Evolutionary conservation across 2,888 invertebrate genomes (phyloP).

Genomic region (Fragum sueziense): DNA sequence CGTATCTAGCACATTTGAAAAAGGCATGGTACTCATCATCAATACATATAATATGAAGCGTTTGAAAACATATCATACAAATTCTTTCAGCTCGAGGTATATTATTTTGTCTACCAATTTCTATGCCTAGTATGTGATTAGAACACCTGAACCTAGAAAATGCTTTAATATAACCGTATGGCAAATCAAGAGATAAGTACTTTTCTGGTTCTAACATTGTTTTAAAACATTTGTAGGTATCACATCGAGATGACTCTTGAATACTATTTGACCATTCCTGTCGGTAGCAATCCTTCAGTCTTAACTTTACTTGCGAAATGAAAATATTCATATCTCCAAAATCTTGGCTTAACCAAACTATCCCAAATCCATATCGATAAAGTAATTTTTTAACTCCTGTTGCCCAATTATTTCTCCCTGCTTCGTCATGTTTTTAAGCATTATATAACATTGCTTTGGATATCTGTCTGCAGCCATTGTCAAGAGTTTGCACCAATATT

Average conservation of each 20-base stretch:
- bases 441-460: slow-evolving; percentile 21
- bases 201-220: slow-evolving; percentile 22
- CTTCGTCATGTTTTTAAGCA: slow-evolving; percentile 15
- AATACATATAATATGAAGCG: not conserved
- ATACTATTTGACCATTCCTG: slow-evolving; percentile 13
- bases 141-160: slow-evolving; percentile 36
- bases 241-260: slow-evolving; percentile 2
- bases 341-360: slow-evolving; percentile 21
- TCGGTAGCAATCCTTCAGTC: not conserved
- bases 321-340: slow-evolving; percentile 18
- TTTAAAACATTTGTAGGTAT: slow-evolving; percentile 24
- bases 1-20: no score
- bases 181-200: slow-evolving; percentile 23
- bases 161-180: not conserved
- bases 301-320: slow-evolving; percentile 6
- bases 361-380: slow-evolving; percentile 24
- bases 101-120: slow-evolving; percentile 19
- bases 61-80: slow-evolving; percentile 1
- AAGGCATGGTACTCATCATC: no score
- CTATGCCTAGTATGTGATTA: slow-evolving; percentile 18
- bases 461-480: slow-evolving; percentile 17
- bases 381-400: slow-evolving; percentile 17
- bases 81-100: slow-evolving; percentile 14
- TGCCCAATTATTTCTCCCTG: slow-evolving; percentile 24
- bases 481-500: slow-evolving; percentile 21